Evolutionary conservation across 2,888 invertebrate species (phyloP), one percentile per base, ranked within the genome.

Genomic region (Drosophila nr. perissopoda): DNA sequence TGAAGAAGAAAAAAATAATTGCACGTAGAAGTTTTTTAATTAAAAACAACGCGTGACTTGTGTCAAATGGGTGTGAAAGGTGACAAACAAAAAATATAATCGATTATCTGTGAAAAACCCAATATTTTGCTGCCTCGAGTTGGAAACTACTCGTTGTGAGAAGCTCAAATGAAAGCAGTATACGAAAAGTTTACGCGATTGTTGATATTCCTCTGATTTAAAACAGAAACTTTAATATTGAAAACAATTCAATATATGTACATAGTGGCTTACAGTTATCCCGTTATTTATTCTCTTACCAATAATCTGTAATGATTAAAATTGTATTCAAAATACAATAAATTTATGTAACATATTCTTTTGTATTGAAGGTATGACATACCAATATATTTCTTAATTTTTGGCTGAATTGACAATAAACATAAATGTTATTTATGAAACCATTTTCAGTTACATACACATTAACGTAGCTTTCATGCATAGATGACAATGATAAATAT

Each of bases 1-100:
- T 42, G 16, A 58, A 40, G 63, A 31, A 58, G 42, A 54, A 71
- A 77, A 80, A 82, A 82, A 88, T 90, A 88, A 88, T 85, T 90
- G 83, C 89, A 86, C 81, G 75, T 73, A 66, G 65, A 90, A 90
- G 90, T 85, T 85, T 85, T 85, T 90, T 85, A 85, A 85, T 85
- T 90, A 90, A 85, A 85, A 88, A 80, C 67, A 76, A 86, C 87
- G 81, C 83, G 81, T 88, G 81, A 90, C 78, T 88, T 80, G 78
- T 77, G 78, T 81, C 78, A 86, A 86, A 80, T 68, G 74, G 63
- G 89, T 72, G 70, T 78, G 74, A 86, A 81, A 74, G 69, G 69
- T 71, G 70, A 38, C 62, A 67, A 70, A 57, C 70, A 70, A 54
- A 48, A 54, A 59, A 67, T 61, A 49, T 25, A 67, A 40, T 11